phyloP scores from a whole-genome alignment of 92 coral and sea anemone species.

The Nematostella vectensis region DNA sequence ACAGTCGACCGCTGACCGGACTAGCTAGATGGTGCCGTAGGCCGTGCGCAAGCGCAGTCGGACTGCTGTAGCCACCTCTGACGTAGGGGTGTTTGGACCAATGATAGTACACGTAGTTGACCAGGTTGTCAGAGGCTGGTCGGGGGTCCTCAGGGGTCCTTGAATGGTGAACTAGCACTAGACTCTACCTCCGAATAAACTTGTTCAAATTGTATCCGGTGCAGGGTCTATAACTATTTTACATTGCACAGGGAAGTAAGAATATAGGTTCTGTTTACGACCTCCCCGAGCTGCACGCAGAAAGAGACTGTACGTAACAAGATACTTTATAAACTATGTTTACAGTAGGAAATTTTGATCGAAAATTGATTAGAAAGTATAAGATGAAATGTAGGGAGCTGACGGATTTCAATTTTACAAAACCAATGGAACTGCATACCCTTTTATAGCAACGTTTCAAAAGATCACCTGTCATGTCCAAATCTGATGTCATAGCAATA shows the following conservation, averaged over 20 bases:
- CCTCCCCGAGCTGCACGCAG: background rate
- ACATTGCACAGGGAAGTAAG: too few relatives aligned
- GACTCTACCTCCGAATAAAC: background rate
- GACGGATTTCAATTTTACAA: too few relatives aligned
- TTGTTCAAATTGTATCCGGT: background rate
- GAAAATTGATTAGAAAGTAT: too few relatives aligned
- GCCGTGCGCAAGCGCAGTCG: constrained; percentile 69
- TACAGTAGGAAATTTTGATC: too few relatives aligned
- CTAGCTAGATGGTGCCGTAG: constrained; percentile 66
- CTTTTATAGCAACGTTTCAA: too few relatives aligned
- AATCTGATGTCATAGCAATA: too few relatives aligned
- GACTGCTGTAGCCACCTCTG: constrained; percentile 90
- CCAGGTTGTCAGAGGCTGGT: constrained; percentile 53
- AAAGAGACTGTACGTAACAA: background rate
- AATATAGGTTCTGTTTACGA: too few relatives aligned
- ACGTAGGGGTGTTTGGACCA: constrained; percentile 92
- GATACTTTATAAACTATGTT: background rate
- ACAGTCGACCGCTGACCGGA: constrained; percentile 57
- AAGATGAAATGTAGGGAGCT: too few relatives aligned
- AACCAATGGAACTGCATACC: too few relatives aligned
- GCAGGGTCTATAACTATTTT: too few relatives aligned
- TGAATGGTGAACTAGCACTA: background rate
- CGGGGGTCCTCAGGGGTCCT: constrained; percentile 36
- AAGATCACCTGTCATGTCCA: too few relatives aligned
- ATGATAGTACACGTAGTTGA: constrained; percentile 69